These are phyloP conservation scores for Taenaris catops DNA, from an alignment of 2,888 invertebrate species.

Conservation along the genomic window DNA sequence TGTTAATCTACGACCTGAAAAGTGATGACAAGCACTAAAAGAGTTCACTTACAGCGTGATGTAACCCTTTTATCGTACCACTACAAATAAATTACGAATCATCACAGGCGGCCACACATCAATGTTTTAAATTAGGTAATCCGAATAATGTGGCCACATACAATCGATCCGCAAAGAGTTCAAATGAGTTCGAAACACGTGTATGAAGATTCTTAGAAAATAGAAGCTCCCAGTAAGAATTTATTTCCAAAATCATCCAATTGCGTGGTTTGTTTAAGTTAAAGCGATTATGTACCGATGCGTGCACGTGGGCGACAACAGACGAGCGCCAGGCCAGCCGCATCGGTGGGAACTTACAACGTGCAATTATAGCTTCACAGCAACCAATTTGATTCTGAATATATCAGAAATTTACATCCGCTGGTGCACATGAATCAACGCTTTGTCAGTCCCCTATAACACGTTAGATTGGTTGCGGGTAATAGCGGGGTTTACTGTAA, in stretches of 20 bases:
- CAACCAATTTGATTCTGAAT: conserved; percentile 37
- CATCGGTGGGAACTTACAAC: conserved; percentile 42
- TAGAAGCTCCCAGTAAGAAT: conserved; percentile 44
- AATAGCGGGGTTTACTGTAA: too few relatives aligned
- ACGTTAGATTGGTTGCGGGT: too few relatives aligned
- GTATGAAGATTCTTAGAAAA: conserved; percentile 30
- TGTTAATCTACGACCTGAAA: conserved; percentile 54
- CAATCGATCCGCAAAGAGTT: conserved; percentile 14
- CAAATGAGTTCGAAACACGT: conserved; percentile 21
- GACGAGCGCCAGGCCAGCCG: conserved; percentile 40
- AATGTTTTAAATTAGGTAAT: neutral
- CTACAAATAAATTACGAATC: neutral
- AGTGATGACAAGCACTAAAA: conserved; percentile 52
- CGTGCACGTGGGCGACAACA: conserved; percentile 59
- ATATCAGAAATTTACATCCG: conserved; percentile 32
- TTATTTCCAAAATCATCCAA: conserved; percentile 57
- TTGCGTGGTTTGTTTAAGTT: conserved; percentile 65
- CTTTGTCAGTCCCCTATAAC: conserved; percentile 37
- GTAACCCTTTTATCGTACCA: conserved; percentile 5
- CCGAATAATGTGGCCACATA: conserved; percentile 10
- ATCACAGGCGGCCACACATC: neutral
- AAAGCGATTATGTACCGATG: conserved; percentile 49
- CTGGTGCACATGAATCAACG: conserved; percentile 38
- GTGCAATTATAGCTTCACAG: conserved; percentile 43
- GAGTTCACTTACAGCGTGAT: conserved; percentile 26